Evolutionary conservation across 2,888 invertebrate species (phyloP), one percentile per base, ranked within the genome.

Genomic region (Lasius platythorax): DNA sequence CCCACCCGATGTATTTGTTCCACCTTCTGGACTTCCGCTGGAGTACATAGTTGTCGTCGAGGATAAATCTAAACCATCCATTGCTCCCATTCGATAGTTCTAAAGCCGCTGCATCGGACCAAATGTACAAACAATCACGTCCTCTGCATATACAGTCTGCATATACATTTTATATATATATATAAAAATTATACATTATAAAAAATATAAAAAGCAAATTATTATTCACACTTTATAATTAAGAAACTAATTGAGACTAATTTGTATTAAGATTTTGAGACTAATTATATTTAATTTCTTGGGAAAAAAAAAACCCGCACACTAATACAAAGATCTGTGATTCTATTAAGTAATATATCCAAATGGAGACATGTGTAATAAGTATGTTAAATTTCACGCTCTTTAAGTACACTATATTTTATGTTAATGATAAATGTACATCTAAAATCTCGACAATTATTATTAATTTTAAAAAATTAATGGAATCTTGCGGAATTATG

Each of bases 11-110:
- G 98, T 98, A 94, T 99, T 99, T 11, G 98, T 98, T 92, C 99
- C 98, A 88, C 98, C 99, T 95, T 99, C 99, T 0, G 99, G 99
- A 93, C 98, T 99, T 86, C 99, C 99, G 93, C 99, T 99, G 43
- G 99, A 99, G 95, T 99, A 99, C 99, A 99, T 99, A 4, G 99
- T 99, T 99, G 33, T 99, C 99, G 95, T 99, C 99, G 64, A 99
- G 96, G 93, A 99, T 98, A 95, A 99, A 99, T 84, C 99, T 96
- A 96, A 99, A 99, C 99, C 99, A 99, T 46, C 99, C 99, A 95
- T 99, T 99, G 91, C 98, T 98, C 88, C 99, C 99, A 94, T 99
- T 99, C 68, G 99, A 99, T 75, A 99, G 96, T 95, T 99, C 99
- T 56, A 99, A 96, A 33, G 99, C 99, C 11, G 99, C 99, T 1